Evolutionary conservation across 2,113 vertebrate genomes (phyloP).

Genomic region (Anser cygnoides): DNA sequence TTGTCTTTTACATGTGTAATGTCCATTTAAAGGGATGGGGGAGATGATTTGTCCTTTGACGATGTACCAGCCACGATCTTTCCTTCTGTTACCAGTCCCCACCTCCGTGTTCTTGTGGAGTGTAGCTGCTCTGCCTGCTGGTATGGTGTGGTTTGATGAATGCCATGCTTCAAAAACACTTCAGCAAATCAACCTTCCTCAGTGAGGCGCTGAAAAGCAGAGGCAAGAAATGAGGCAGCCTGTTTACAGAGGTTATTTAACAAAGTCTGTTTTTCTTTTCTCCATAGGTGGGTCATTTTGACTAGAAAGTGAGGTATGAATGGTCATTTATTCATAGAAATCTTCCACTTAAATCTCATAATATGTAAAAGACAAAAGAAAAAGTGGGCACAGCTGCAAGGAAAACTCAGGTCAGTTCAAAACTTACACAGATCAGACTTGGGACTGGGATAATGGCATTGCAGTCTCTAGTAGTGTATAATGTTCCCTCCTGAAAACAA

Average conservation of each 20-base stretch:
- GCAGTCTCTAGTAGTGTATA: neutral
- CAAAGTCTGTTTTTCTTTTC: neutral
- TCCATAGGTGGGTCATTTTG: neutral
- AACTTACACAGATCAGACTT: neutral
- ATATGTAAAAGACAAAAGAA: neutral
- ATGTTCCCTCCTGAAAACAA: neutral
- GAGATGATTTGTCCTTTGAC: neutral
- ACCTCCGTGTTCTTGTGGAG: neutral
- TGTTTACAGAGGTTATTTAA: neutral
- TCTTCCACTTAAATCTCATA: neutral
- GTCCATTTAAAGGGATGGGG: neutral
- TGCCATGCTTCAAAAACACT: neutral
- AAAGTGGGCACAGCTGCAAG: neutral
- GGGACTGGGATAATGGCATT: neutral
- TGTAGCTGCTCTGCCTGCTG: neutral
- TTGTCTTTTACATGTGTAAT: neutral
- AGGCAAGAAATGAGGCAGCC: neutral
- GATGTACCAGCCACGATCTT: fast-evolving
- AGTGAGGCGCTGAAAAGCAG: neutral
- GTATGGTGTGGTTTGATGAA: neutral
- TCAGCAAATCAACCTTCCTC: neutral
- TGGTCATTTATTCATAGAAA: neutral
- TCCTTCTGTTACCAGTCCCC: neutral
- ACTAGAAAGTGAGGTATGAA: neutral
- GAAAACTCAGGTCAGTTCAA: neutral